Base-by-base conservation (phyloP, 2,113 vertebrate species). In the Diphyllodes magnificus region DNA sequence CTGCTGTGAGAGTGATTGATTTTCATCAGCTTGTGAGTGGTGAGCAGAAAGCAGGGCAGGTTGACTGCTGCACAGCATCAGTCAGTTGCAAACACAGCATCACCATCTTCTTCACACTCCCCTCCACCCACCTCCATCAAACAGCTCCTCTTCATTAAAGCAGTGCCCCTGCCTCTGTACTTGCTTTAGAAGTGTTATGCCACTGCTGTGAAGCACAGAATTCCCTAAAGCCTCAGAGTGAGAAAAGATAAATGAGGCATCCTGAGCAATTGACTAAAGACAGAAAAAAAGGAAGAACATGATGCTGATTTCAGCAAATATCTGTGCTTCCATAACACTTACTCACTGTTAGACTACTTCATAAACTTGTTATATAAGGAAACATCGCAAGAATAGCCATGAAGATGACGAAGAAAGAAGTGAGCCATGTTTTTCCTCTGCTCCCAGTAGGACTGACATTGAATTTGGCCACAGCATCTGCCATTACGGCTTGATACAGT, bases 141-240 rank as follows among this genome's bases (percentile, higher is more conserved):
- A 91, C 40, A 93, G 82, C 75, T 95, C 27, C 37, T 88, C 70
- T 91, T 95, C 85, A 95, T 89, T 96, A 96, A 95, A 94, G 81
- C 92, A 71, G 37, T 91, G 87, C 54, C 70, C 68, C 79, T 89
- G 87, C 90, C 88, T 91, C 84, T 68, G 35, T 75, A 72, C 84
- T 94, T 77, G 44, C 86, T 92, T 97, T 93, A 96, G 90, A 93
- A 95, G 82, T 96, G 90, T 94, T 92, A 88, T 91, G 85, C 93
- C 87, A 92, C 83, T 69, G 87, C 88, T 95, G 92, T 86, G 95
- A 96, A 93, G 88, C 28, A 51, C 47, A 96, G 89, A 92, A 89
- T 82, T 96, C 86, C 89, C 89, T 94, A 47, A 90, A 93, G 81
- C 88, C 51, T 89, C 40, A 53, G 51, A 84, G 47, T 82, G 79